Evolutionary conservation across 53 echinoderm and acorn worm species (phyloP).

Genomic region (Holothuria scabra): DNA sequence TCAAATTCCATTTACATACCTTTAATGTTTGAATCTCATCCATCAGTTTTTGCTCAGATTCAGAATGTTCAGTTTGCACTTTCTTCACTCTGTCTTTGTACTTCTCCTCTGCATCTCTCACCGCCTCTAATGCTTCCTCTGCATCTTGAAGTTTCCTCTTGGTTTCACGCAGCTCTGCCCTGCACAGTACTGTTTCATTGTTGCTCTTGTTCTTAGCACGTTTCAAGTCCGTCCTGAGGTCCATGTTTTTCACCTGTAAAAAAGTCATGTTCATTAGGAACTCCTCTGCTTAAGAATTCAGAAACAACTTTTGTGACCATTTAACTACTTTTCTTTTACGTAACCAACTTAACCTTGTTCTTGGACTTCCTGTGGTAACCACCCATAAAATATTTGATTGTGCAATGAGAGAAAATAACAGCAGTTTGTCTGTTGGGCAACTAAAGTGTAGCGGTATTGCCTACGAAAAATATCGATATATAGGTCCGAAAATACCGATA

Average conservation of each 20-base stretch:
- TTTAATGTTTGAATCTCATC: conserved; percentile 20
- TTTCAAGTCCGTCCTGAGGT: conserved; percentile 39
- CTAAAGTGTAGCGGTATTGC: too few relatives aligned
- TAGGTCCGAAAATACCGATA: too few relatives aligned
- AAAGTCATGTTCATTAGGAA: not conserved
- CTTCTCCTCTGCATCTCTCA: conserved; percentile 24
- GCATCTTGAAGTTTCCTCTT: conserved; percentile 33
- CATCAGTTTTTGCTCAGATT: conserved; percentile 9
- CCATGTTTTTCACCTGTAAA: conserved; percentile 31
- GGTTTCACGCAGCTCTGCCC: conserved; percentile 16
- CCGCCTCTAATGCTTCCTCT: conserved; percentile 21
- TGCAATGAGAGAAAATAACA: too few relatives aligned
- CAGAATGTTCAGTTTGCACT: not conserved
- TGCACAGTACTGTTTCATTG: not conserved
- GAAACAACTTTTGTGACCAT: too few relatives aligned
- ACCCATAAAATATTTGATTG: too few relatives aligned
- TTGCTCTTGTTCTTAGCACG: conserved; percentile 21
- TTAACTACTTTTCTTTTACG: too few relatives aligned
- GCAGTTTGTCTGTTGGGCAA: too few relatives aligned
- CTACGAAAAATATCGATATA: too few relatives aligned
- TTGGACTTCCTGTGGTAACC: too few relatives aligned
- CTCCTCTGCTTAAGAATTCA: too few relatives aligned
- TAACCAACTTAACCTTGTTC: too few relatives aligned
- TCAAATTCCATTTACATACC: too few relatives aligned
- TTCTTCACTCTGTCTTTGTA: not conserved